Evolutionary conservation across 2,113 vertebrate genomes (phyloP).

Genomic region (Tetraodon nigroviridis): DNA sequence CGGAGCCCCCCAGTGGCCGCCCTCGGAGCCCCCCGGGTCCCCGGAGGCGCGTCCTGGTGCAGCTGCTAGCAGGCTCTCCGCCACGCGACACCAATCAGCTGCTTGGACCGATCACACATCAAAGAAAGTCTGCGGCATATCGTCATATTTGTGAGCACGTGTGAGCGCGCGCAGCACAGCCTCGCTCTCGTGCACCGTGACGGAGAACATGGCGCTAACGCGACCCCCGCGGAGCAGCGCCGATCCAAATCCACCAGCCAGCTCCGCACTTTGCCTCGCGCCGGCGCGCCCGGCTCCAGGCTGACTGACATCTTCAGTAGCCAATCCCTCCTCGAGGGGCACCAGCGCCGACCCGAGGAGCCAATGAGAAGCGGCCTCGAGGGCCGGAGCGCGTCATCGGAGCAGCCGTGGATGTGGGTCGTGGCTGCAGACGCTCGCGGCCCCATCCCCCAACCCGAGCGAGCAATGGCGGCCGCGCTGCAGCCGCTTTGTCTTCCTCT

Average conservation of each 20-base stretch:
- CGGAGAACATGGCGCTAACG: not conserved
- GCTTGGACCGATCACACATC: too few relatives aligned
- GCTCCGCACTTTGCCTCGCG: conserved; percentile 41
- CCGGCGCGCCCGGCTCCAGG: conserved; percentile 24
- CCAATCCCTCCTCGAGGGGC: conserved; percentile 74
- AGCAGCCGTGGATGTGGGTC: conserved; percentile 64
- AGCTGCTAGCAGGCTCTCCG: too few relatives aligned
- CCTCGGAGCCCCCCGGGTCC: too few relatives aligned
- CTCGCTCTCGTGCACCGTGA: too few relatives aligned
- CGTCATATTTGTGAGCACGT: too few relatives aligned
- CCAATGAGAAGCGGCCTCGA: conserved; percentile 64
- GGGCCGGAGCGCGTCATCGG: conserved; percentile 62
- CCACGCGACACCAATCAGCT: too few relatives aligned
- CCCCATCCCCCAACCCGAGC: conserved; percentile 51
- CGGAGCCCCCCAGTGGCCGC: too few relatives aligned
- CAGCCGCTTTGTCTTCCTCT: conserved; percentile 56
- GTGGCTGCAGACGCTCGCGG: conserved; percentile 24
- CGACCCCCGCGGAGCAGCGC: conserved; percentile 4
- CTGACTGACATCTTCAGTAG: conserved; percentile 55
- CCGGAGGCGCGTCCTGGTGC: too few relatives aligned
- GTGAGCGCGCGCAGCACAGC: too few relatives aligned
- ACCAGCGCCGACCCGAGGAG: conserved; percentile 61
- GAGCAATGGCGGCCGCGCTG: conserved; percentile 52
- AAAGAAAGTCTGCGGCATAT: too few relatives aligned
- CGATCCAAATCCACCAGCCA: conserved; percentile 42